Base-by-base conservation (phyloP, 2,888 invertebrate species). In the Aphodius granarius region DNA sequence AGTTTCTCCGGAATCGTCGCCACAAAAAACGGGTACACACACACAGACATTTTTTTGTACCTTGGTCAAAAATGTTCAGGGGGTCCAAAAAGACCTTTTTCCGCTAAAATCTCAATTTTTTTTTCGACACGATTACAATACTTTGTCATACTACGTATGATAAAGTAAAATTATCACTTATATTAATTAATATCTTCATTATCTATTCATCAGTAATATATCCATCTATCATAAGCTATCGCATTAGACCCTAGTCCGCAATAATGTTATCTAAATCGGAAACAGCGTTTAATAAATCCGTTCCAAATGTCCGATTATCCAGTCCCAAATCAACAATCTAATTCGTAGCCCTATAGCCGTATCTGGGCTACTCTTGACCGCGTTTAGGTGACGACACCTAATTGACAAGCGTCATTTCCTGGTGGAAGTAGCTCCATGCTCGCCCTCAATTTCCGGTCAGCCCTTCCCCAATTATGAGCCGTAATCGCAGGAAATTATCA, bases 401-500 rank as follows among this genome's bases (percentile, higher is more conserved):
- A 86, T 86, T 86, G 86, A 86, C 86, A 85, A 84, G 84, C 85
- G 85, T 86, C 86, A 86, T 86, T 87, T 87, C 87, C 87, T 85
- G 85, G 83, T 86, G 85, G 85, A 85, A 86, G 82, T 81, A 79
- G 79, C 79, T 78, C 76, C 85, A 85, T 85, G 86, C 84, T 83
- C 85, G 85, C 86, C 86, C 87, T 86, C 86, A 86, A 87, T 87
- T 87, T 87, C 87, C 87, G 86, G 86, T 84, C 85, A 84, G 86
- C 85, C 86, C 85, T 85, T 85, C 86, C 86, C 86, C 85, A 85
- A 86, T 86, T 86, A 86, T 82, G n/a, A 81, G 83, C 81, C 83
- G 83, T 86, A 87, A 87, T 87, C 86, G 83, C 87, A 87, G 87
- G 87, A 87, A 87, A 87, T 87, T 86, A 86, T 86, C 86, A 84